Evolutionary conservation across 2,113 vertebrate genomes (phyloP).

Genomic region (Origma solitaria): DNA sequence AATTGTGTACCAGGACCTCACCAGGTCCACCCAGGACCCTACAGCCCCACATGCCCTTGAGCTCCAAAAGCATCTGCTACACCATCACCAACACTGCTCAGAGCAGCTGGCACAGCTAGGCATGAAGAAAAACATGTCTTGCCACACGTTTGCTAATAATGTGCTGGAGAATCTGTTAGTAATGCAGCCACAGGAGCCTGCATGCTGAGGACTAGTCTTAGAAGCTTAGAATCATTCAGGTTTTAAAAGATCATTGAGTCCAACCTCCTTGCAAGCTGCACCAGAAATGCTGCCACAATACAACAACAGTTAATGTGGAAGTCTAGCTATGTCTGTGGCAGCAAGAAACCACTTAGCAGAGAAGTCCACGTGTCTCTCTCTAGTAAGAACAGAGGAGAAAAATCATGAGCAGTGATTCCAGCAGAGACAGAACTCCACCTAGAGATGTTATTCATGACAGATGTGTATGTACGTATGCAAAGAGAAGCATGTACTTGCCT

Average conservation of each 20-base stretch:
- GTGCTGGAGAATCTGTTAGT: neutral
- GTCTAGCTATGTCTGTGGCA: neutral
- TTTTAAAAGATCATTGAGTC: neutral
- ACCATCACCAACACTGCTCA: neutral
- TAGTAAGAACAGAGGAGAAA: neutral
- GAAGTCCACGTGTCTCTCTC: neutral
- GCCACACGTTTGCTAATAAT: neutral
- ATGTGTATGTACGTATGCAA: neutral
- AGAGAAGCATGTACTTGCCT: neutral
- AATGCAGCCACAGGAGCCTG: neutral
- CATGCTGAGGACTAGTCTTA: neutral
- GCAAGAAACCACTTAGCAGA: neutral
- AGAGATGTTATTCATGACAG: neutral
- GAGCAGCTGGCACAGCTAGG: neutral
- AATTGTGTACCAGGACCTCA: neutral
- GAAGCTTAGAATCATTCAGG: neutral
- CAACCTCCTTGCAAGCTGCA: neutral
- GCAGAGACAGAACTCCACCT: neutral
- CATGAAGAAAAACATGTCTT: neutral
- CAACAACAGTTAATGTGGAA: fast-evolving
- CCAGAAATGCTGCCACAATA: neutral
- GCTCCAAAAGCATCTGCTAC: neutral
- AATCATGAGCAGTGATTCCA: neutral
- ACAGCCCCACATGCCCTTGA: neutral
- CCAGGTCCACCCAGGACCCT: neutral